Base-by-base conservation (phyloP, 2,888 invertebrate species). In the Conus canariensis region DNA sequence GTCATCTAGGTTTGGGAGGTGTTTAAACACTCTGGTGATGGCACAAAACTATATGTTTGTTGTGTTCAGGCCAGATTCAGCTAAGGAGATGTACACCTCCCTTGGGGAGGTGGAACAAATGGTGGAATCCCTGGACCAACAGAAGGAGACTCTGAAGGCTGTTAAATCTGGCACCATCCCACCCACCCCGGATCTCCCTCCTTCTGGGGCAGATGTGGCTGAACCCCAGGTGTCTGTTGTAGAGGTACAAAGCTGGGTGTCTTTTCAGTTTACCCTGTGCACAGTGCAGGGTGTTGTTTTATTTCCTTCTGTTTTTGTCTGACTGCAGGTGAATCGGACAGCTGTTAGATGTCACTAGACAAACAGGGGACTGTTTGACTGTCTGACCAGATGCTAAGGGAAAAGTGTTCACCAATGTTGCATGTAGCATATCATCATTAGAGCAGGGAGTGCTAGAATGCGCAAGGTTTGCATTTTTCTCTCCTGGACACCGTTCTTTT, bases 141-240 rank as follows among this genome's bases (percentile, higher is more conserved):
- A 95, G 92, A 93, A 94, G 30, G 93, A 93, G 45, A 95, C 95
- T 8, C 93, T 94, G 88, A 92, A 93, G 87, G 90, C 94, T 88
- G 92, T 96, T 56, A 93, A 95, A 90, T 91, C 91, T 70, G 96
- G 96, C 16, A 91, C 92, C 59, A 92, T 94, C 9, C 95, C 95
- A 7, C 93, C 93, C 9, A 92, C 93, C 14, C 95, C 95, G 10
- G 93, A 93, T 19, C 92, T 94, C 0, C 91, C 91, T 6, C 92
- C 93, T 7, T 90, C 91, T 45, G 92, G 94, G 10, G 91, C 91
- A 77, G 82, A 82, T 45, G 90, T 94, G 56, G 92, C 91, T 64
- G 95, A 95, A 56, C 95, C 95, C 56, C 94, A 95, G 87, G 93
- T 95, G 60, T 94, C 93, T 85, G 94, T 93, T 86, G 93, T 95